These are phyloP conservation scores for Acanthococcus lagerstroemiae DNA, from an alignment of 2,888 invertebrate genomes.

Conservation along the genomic window DNA sequence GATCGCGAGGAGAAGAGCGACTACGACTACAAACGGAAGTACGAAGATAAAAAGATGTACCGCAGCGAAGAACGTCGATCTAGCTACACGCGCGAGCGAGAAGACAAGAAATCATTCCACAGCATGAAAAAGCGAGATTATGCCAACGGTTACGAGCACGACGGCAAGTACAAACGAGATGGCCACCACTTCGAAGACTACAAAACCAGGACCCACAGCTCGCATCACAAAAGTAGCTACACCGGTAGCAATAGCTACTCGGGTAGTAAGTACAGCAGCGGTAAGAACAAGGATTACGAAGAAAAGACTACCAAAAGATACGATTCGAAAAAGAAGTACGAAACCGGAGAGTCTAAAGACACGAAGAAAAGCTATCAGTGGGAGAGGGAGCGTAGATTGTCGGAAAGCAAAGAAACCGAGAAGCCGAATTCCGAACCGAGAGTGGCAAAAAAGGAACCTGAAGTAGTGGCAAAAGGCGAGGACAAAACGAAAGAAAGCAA, in stretches of 20 bases:
- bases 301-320: conserved; percentile 9
- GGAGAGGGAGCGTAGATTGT: neutral
- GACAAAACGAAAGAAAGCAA: conserved; percentile 10
- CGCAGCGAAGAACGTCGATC: conserved; percentile 15
- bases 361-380: conserved; percentile 6
- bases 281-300: conserved; percentile 5
- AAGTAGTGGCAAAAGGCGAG: neutral
- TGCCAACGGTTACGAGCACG: conserved; percentile 8
- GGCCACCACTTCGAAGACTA: conserved; percentile 14
- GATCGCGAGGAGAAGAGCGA: conserved; percentile 8
- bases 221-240: conserved; percentile 8
- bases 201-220: neutral
- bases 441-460: neutral
- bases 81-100: conserved; percentile 7
- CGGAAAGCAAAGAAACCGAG: neutral
- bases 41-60: conserved; percentile 3
- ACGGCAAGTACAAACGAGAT: conserved; percentile 10
- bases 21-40: neutral
- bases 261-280: neutral
- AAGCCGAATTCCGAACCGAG: neutral
- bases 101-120: conserved; percentile 1
- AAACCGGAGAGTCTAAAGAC: conserved; percentile 6
- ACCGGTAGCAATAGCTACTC: neutral
- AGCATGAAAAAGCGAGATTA: conserved; percentile 12
- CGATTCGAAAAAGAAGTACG: conserved; percentile 18